These are phyloP conservation scores for Dasyurus viverrinus DNA, from an alignment of 2,113 vertebrate genomes.

Conservation along the genomic window DNA sequence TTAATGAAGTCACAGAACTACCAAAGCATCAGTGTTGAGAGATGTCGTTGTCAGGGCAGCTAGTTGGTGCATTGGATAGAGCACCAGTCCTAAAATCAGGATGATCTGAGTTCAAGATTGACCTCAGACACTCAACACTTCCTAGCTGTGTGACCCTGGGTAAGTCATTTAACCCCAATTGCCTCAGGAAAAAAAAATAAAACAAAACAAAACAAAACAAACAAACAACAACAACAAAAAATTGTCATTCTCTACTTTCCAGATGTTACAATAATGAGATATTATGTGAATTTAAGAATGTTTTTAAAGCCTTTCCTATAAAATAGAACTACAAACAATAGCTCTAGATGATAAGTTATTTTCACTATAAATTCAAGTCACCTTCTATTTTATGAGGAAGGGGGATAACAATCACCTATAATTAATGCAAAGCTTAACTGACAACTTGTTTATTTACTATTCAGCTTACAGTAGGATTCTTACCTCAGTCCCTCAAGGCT, in stretches of 20 bases:
- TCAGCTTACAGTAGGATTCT: not conserved
- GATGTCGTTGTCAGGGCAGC: not conserved
- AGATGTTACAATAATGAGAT: not conserved
- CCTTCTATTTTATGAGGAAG: not conserved
- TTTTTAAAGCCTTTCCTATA: not conserved
- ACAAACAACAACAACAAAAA: no score
- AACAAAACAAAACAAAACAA: no score
- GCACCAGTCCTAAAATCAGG: no score
- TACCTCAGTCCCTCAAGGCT: not conserved
- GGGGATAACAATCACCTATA: not conserved
- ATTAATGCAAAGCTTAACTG: not conserved
- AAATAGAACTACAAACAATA: not conserved
- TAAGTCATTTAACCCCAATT: no score
- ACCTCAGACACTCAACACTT: no score
- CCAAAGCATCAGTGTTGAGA: no score
- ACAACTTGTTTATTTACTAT: not conserved
- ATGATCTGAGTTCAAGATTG: no score
- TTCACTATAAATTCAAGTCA: not conserved
- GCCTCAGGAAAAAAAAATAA: no score
- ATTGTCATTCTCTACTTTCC: no score
- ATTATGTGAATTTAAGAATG: slow-evolving; percentile 15
- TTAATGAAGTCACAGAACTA: not conserved
- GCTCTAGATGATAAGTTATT: not conserved
- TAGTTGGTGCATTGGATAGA: no score
- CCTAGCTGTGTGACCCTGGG: no score